phyloP scores from a whole-genome alignment of 2,113 vertebrate species.

The Gasterosteus nipponicus region DNA sequence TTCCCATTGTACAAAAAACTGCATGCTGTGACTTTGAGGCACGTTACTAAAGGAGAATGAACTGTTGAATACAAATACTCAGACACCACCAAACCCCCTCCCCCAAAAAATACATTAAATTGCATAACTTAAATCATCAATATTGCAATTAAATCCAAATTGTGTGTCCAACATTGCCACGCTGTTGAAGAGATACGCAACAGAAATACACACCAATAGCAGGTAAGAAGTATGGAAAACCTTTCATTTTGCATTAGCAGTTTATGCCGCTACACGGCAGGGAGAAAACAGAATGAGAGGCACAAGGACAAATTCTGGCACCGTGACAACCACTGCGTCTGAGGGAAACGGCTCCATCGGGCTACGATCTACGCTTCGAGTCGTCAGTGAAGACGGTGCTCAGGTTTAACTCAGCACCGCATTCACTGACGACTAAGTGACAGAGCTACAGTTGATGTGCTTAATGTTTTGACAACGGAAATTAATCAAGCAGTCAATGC shows the following conservation, averaged over 20 bases:
- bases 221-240: slow-evolving; percentile 69
- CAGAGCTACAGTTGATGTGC: slow-evolving; percentile 10
- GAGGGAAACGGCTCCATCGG: slow-evolving; percentile 35
- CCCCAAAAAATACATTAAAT: slow-evolving; percentile 56
- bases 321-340: slow-evolving; percentile 50
- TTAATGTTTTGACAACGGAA: slow-evolving; percentile 34
- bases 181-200: slow-evolving; percentile 61
- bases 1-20: slow-evolving; percentile 86
- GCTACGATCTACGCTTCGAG: slow-evolving; percentile 45
- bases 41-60: slow-evolving; percentile 82
- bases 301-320: slow-evolving; percentile 69
- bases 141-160: slow-evolving; percentile 78
- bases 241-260: slow-evolving; percentile 57
- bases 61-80: slow-evolving; percentile 55
- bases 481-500: slow-evolving; percentile 19
- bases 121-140: slow-evolving; percentile 84
- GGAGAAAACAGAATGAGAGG: slow-evolving; percentile 57
- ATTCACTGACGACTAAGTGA: slow-evolving; percentile 63
- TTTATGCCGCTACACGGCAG: slow-evolving; percentile 52
- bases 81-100: background rate
- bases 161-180: slow-evolving; percentile 61
- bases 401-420: slow-evolving; percentile 69
- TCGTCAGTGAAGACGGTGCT: slow-evolving; percentile 74
- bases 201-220: slow-evolving; percentile 58
- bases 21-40: slow-evolving; percentile 87